These are phyloP conservation scores for Machimus rusticus DNA, from an alignment of 2,888 invertebrate genomes.

Conservation along the genomic window DNA sequence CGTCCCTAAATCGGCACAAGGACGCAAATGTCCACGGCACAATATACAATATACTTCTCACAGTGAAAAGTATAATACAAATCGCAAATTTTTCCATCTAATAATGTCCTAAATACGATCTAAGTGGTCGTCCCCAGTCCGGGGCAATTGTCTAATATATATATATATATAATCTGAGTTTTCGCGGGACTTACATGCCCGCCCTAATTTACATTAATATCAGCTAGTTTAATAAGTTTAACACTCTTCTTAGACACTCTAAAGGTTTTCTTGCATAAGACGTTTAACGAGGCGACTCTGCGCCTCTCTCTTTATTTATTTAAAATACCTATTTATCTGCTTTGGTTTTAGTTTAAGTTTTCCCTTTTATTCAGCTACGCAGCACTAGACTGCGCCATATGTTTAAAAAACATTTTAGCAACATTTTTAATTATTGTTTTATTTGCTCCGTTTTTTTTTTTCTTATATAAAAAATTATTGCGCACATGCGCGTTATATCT, in stretches of 20 bases:
- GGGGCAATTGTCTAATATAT: constrained; percentile 20
- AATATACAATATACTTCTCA: not conserved
- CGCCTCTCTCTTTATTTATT: constrained; percentile 34
- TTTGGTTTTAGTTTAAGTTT: constrained; percentile 1
- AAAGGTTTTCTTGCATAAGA: constrained; percentile 44
- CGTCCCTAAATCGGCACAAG: not conserved
- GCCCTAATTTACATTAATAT: constrained; percentile 28
- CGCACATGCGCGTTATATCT: not conserved
- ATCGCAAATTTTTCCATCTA: not conserved
- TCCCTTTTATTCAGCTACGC: constrained; percentile 31
- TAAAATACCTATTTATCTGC: constrained; percentile 18
- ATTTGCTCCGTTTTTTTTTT: constrained; percentile 6
- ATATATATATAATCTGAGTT: not conserved
- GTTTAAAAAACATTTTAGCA: constrained; percentile 22
- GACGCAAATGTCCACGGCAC: not conserved
- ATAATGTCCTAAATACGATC: constrained; percentile 28
- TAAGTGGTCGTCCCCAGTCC: constrained; percentile 45
- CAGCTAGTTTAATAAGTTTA: constrained; percentile 32
- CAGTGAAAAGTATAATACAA: not conserved
- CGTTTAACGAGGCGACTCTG: constrained; percentile 34
- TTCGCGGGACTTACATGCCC: not conserved
- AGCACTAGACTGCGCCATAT: not conserved
- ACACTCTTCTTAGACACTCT: constrained; percentile 35
- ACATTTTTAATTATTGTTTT: constrained; percentile 29
- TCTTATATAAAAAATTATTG: constrained; percentile 26